These are phyloP conservation scores for Arion vulgaris DNA, from an alignment of 1,140 invertebrate species.

Conservation along the genomic window DNA sequence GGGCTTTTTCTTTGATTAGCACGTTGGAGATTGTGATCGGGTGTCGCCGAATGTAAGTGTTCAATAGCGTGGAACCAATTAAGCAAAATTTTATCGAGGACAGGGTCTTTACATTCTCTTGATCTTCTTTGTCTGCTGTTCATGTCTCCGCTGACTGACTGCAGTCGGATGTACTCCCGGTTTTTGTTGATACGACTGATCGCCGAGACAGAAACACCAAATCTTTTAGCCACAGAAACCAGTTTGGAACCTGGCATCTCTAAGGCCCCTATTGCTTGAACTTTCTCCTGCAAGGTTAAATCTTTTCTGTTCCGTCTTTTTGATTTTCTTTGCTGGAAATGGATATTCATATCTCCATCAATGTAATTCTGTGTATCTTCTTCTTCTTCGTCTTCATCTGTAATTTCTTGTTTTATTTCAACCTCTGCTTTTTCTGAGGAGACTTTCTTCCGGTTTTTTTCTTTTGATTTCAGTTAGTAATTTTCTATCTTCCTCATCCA, in stretches of 20 bases:
- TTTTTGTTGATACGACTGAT: conserved; percentile 35
- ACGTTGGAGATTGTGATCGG: not conserved
- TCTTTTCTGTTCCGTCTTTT: conserved; percentile 27
- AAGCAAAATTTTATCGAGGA: conserved; percentile 20
- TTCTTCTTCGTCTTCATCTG: not conserved
- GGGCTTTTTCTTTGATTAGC: conserved; percentile 23
- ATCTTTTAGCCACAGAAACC: conserved; percentile 10
- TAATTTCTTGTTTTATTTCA: conserved; percentile 13
- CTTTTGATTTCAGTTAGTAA: not conserved
- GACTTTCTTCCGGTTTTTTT: not conserved
- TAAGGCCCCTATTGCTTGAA: conserved; percentile 10
- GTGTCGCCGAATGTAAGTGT: not conserved
- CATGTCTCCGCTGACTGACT: conserved; percentile 30
- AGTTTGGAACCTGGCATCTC: conserved; percentile 20
- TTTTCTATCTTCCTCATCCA: not conserved
- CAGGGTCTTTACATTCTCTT: conserved; percentile 30
- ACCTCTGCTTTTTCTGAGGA: not conserved
- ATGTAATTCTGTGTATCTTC: not conserved
- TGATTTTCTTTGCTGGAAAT: not conserved
- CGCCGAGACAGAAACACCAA: conserved; percentile 30
- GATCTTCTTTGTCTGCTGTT: not conserved
- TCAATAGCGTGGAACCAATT: conserved; percentile 29
- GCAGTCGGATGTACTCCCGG: conserved; percentile 4
- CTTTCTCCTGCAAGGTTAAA: conserved; percentile 33
- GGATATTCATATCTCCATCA: not conserved